Conservation (phyloP, 2,797 vertebrate species). For the Halcyon chelicuti region DNA sequence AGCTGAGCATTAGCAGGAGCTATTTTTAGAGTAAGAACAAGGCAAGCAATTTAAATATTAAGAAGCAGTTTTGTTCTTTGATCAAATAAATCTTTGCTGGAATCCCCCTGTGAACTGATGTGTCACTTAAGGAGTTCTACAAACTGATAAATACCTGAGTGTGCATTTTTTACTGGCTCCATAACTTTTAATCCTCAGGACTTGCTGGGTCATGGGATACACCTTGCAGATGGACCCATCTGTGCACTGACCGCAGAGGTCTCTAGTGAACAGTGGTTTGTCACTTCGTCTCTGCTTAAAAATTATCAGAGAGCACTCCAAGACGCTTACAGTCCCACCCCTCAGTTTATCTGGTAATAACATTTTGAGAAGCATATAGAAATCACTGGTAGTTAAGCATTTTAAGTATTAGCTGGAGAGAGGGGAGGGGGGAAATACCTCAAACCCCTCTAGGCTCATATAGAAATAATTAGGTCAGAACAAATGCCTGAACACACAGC, state of each 20-base stretch:
- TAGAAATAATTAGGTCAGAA: conserved; percentile 45
- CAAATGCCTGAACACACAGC: conserved; percentile 9
- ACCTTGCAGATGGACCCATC: background rate
- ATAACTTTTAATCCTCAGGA: fast-evolving
- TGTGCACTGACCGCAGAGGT: background rate
- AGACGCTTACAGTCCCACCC: too few species aligned
- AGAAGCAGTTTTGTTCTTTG: background rate
- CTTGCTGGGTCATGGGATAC: fast-evolving
- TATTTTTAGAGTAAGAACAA: background rate
- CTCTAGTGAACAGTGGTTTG: background rate
- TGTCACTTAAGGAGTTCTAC: background rate
- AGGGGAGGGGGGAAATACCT: background rate
- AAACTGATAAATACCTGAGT: background rate
- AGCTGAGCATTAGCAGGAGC: background rate
- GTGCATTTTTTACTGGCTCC: background rate
- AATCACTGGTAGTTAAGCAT: background rate
- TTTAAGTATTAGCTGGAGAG: background rate
- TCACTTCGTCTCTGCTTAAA: background rate
- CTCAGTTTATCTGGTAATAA: background rate
- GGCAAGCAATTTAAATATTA: background rate
- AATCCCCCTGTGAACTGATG: background rate
- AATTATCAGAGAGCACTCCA: background rate
- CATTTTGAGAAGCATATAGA: fast-evolving
- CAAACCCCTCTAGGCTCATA: background rate
- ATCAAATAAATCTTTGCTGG: background rate